Percentiles rank a stretch among this genome's conserved stretches.
Conservation (phyloP, 1,140 invertebrate genomes). For the Marisa cornuarietis region DNA sequence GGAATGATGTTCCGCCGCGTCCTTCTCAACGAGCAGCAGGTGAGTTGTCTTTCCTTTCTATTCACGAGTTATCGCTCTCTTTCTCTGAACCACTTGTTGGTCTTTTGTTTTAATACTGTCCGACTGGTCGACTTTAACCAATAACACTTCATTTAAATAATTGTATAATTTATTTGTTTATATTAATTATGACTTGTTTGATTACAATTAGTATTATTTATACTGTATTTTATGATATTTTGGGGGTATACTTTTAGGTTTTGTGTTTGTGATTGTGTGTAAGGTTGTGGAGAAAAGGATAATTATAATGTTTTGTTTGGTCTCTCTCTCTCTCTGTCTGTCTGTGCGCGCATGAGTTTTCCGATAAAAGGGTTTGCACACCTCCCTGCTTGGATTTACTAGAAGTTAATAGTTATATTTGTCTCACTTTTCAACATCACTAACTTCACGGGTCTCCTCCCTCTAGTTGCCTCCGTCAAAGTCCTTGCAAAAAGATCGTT, state of each 20-base stretch:
- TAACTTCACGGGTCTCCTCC: neutral
- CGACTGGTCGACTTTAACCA: neutral
- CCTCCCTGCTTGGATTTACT: too few species aligned
- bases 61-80: neutral
- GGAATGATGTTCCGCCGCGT: constrained; percentile 23
- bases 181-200: neutral
- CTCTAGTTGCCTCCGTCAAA: neutral
- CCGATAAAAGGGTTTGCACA: too few species aligned
- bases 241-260: neutral
- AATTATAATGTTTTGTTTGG: too few species aligned
- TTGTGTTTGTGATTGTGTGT: too few species aligned
- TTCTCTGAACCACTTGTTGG: neutral
- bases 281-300: too few species aligned
- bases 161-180: too few species aligned
- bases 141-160: too few species aligned
- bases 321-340: too few species aligned
- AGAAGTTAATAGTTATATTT: neutral
- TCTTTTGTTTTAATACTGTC: neutral
- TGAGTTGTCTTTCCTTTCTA: neutral
- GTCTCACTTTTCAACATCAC: neutral
- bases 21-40: constrained; percentile 21
- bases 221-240: neutral
- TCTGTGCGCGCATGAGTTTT: neutral
- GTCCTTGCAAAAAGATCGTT: neutral
- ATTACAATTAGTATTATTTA: neutral